Conservation (phyloP, 2,888 invertebrate genomes). For the Opisthograptis luteolata region DNA sequence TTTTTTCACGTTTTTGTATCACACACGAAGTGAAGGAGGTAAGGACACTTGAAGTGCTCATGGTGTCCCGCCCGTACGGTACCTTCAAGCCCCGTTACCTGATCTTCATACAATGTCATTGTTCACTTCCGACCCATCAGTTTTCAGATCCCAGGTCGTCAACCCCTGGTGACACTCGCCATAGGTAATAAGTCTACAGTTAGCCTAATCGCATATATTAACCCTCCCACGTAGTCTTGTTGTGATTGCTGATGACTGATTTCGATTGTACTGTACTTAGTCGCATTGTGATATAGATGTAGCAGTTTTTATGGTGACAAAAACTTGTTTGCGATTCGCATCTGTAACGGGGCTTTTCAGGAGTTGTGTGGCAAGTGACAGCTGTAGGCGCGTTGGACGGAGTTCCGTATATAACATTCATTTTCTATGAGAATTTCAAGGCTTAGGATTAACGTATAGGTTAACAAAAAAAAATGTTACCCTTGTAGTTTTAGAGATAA, state of each 20-base stretch:
- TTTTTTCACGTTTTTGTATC: too few relatives aligned
- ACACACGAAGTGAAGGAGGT: too few relatives aligned
- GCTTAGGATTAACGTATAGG: too few relatives aligned
- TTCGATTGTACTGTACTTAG: conserved; percentile 18
- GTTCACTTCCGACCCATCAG: conserved; percentile 33
- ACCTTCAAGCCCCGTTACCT: conserved; percentile 27
- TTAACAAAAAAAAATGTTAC: too few relatives aligned
- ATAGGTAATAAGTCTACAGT: conserved; percentile 22
- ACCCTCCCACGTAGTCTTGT: conserved; percentile 12
- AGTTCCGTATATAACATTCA: too few relatives aligned
- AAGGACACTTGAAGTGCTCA: conserved; percentile 6
- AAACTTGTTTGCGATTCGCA: conserved; percentile 9
- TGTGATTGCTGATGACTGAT: conserved; percentile 18
- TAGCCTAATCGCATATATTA: conserved; percentile 18
- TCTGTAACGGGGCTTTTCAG: conserved; percentile 17
- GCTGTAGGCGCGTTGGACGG: too few relatives aligned
- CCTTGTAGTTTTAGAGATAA: too few relatives aligned
- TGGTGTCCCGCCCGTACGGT: conserved; percentile 7
- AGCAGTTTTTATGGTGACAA: conserved; percentile 6
- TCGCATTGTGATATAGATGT: not conserved
- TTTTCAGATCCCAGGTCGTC: conserved; percentile 24
- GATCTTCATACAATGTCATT: conserved; percentile 38
- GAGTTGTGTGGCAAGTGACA: too few relatives aligned
- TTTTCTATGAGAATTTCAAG: too few relatives aligned
- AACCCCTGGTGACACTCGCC: conserved; percentile 21